Base-by-base conservation (phyloP, 1,140 invertebrate species). In the Pogonognathellus flavescens region DNA sequence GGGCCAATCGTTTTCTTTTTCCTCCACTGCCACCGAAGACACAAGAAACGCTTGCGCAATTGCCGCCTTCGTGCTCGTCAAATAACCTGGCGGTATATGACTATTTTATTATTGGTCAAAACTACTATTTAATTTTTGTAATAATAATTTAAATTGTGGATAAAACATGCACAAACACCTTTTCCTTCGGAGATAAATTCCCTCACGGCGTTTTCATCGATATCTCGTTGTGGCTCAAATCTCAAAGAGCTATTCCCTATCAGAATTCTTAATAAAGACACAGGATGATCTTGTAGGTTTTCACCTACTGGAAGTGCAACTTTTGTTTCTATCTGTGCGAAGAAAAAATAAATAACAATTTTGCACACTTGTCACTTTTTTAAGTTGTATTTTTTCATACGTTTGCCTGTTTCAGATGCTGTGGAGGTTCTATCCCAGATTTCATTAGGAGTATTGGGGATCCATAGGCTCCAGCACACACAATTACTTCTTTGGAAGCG, bases 301-400 rank as follows among this genome's bases (percentile, higher is more conserved):
- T 91, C 87, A 0, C 92, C 92, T 1, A 93, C 92, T 0, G 92
- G 92, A 11, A 92, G 89, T 84, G 92, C 91, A 80, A 86, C 76
- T 16, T 82, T 20, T 9, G 83, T 66, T n/a, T 83, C 57, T 53
- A 53, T 53, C 52, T 53, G 52, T 13, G 13, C 13, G 7, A 53
- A 53, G 13, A 7, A 53, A n/a, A n/a, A n/a, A n/a, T n/a, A n/a
- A n/a, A n/a, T n/a, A 13, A 8, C 13, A 8, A 53, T 53, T 53
- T 53, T 53, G 52, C 52, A 53, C 7, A 53, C 7, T 53, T 20
- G 7, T 18, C 53, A 18, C 9, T 20, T 11, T 11, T 14, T 20
- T 10, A 16, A 41, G 14, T 59, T 13, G 7, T 41, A 49, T 22
- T 70, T 50, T 10, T 59, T 31, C 8, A 50, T 13, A 83, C 31